Evolutionary conservation across 2,113 vertebrate species (phyloP).

Genomic region (Stigmatopora nigra): DNA sequence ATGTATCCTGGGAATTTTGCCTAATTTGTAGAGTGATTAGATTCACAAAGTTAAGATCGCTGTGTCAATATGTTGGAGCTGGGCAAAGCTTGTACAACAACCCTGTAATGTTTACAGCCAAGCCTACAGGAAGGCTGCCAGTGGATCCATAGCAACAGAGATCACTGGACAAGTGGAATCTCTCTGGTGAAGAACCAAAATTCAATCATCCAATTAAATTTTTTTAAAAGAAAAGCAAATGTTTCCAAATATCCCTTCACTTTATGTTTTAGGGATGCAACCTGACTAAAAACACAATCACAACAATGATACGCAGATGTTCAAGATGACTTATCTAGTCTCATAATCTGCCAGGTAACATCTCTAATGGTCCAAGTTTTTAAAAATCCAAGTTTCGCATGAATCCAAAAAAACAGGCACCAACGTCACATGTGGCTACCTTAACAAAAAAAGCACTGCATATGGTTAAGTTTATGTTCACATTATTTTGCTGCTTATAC

Average conservation of each 20-base stretch:
- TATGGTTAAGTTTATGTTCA: too few species aligned
- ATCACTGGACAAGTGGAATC: constrained; percentile 44
- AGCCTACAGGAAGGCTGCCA: constrained; percentile 66
- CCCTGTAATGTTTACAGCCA: constrained; percentile 71
- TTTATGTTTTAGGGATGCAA: background rate
- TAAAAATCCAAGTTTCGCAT: background rate
- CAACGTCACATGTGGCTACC: too few species aligned
- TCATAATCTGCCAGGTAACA: background rate
- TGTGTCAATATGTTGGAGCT: constrained; percentile 20
- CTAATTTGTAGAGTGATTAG: constrained; percentile 5
- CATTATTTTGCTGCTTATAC: too few species aligned
- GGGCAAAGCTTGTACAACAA: constrained; percentile 67
- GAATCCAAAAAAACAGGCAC: background rate
- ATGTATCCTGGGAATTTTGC: background rate
- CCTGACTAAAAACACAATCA: background rate
- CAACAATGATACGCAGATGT: background rate
- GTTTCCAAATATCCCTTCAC: constrained; percentile 2
- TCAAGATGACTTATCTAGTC: background rate
- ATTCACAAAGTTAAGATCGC: constrained; percentile 20
- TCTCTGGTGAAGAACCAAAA: constrained; percentile 44
- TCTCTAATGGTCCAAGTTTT: too few species aligned
- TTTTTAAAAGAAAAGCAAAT: constrained; percentile 2
- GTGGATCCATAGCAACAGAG: constrained; percentile 68
- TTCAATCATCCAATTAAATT: background rate
- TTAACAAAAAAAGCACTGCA: too few species aligned